Evolutionary conservation across 2,113 vertebrate species (phyloP), one percentile per base, ranked within the genome.

Genomic region (Pangasianodon gigas): DNA sequence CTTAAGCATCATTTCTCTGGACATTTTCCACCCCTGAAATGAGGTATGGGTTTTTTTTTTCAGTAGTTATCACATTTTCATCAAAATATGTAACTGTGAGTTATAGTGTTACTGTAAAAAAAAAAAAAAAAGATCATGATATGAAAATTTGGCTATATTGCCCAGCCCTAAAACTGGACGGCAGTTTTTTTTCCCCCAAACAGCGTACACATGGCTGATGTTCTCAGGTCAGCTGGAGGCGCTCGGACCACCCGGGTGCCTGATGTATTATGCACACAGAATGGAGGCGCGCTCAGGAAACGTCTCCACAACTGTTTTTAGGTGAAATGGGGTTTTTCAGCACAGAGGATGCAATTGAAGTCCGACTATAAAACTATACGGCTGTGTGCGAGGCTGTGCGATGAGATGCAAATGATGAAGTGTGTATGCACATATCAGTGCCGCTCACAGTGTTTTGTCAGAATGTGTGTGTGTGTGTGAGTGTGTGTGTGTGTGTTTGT

Each of bases 391-490:
- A n/a, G 60, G 65, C 44, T 56, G 80, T 18, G 80, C 5, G 69
- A 67, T 84, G 82, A 84, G 54, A 84, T 84, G 82, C 82, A 84
- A 84, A 84, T 62, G 56, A 84, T 84, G 24, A 46, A 26, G 81
- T 79, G 67, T 56, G 74, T 89, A 86, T 89, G 92, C 90, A 32
- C 24, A 56, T 37, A 21, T 52, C 26, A 60, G 24, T 88, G 19
- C 13, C 7, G 4, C 71, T 13, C 26, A 54, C 92, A 93, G 92
- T 92, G 92, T 94, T 85, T 93, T 51, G 80, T 18, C 58, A 79
- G 71, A 56, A 56, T 89, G 44, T 91, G 81, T 84, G 46, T 56
- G 51, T 83, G 54, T 88, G 58, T 24, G 16, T 41, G 41, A 87
- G 85, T 83, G 44, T 89, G 88, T 85, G 26, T 81, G 71, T 81